Percentiles rank a stretch among this genome's conserved stretches.
Conservation (phyloP, 1,140 invertebrate genomes). For the Protaetia brevitarsis region DNA sequence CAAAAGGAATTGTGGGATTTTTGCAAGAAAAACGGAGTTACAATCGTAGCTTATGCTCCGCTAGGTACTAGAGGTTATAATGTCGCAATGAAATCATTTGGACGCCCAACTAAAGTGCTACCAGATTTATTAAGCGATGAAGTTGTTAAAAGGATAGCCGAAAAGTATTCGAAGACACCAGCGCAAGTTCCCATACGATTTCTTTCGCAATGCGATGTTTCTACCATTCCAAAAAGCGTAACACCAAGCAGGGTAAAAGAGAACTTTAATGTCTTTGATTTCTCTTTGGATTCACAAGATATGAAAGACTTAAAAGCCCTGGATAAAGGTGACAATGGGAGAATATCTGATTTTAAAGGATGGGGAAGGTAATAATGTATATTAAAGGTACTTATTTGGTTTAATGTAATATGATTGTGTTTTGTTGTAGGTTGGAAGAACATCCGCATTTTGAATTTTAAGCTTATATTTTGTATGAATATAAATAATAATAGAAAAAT, state of each 20-base stretch:
- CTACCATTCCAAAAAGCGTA: conserved; percentile 59
- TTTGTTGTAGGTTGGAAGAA: no score
- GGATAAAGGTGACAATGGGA: conserved; percentile 54
- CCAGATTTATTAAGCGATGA: conserved; percentile 58
- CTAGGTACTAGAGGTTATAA: no score
- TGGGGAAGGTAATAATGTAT: conserved; percentile 21
- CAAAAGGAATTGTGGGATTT: conserved; percentile 72
- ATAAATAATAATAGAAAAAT: no score
- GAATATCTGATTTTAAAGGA: conserved; percentile 58
- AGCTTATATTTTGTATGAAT: no score
- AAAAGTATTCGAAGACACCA: conserved; percentile 50
- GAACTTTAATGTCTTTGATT: conserved; percentile 62
- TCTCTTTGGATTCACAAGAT: conserved; percentile 54
- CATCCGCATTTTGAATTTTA: no score
- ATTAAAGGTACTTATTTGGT: no score
- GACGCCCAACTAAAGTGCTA: conserved; percentile 47
- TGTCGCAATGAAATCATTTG: no score
- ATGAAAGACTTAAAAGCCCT: conserved; percentile 51
- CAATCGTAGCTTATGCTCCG: conserved; percentile 77
- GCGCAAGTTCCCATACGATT: conserved; percentile 58
- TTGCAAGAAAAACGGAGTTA: conserved; percentile 66
- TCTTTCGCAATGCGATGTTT: conserved; percentile 53
- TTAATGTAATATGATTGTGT: no score
- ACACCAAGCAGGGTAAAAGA: conserved; percentile 52
- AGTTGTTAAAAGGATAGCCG: conserved; percentile 50